Evolutionary conservation across 1,140 invertebrate species (phyloP).

Genomic region (Diachasma alloeum): DNA sequence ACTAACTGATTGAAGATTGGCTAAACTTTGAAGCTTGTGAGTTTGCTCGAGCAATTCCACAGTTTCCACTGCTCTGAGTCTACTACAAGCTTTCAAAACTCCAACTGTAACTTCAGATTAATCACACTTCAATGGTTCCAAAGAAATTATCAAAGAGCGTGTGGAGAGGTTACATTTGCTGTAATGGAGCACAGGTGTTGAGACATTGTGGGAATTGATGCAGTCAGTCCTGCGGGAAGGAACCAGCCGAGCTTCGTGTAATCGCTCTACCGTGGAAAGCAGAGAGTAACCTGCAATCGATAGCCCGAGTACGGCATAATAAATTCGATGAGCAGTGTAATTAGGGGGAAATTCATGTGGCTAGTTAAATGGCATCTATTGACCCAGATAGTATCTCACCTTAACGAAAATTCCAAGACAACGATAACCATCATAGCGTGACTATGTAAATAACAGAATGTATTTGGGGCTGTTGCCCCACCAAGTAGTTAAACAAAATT

Average conservation of each 20-base stretch:
- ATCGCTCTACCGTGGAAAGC: not conserved
- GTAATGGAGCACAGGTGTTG: not conserved
- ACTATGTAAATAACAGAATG: constrained; percentile 11
- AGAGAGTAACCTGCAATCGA: not conserved
- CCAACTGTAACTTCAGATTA: not conserved
- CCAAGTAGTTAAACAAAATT: not conserved
- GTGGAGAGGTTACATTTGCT: not conserved
- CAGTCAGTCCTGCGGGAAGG: too few species aligned
- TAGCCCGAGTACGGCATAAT: not conserved
- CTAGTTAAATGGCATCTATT: not conserved
- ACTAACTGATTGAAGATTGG: not conserved
- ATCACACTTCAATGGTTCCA: not conserved
- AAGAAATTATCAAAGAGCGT: not conserved
- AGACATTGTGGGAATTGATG: not conserved
- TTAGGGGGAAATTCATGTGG: constrained; percentile 2
- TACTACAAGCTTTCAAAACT: not conserved
- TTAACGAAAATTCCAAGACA: not conserved
- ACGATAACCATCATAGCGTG: not conserved
- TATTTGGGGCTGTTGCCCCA: constrained; percentile 4
- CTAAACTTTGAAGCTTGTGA: not conserved
- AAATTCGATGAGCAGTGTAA: constrained; percentile 16
- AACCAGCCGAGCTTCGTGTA: too few species aligned
- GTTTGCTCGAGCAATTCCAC: not conserved
- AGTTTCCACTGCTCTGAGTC: not conserved
- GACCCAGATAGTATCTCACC: not conserved